Evolutionary conservation across 2,113 vertebrate genomes (phyloP).

Genomic region (Sturnus vulgaris): DNA sequence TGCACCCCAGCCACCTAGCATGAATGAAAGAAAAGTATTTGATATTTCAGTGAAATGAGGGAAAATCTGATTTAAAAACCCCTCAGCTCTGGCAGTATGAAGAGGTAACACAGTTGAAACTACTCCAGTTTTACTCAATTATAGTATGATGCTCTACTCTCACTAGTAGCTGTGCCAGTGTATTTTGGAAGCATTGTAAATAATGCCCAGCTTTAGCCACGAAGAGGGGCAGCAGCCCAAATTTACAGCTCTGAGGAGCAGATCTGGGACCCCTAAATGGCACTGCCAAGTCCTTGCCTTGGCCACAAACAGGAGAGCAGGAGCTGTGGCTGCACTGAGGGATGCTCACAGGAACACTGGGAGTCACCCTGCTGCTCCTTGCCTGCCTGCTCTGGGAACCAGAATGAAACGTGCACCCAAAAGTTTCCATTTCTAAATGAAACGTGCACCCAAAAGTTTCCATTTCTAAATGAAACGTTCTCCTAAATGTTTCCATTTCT

Average conservation of each 20-base stretch:
- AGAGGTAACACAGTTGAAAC: background rate
- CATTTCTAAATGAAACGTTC: background rate
- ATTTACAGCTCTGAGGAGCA: background rate
- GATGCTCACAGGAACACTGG: background rate
- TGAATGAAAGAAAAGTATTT: background rate
- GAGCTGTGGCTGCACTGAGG: accelerated
- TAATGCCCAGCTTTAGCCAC: background rate
- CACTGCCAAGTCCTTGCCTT: background rate
- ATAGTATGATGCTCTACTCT: no score
- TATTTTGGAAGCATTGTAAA: background rate
- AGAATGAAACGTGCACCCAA: background rate
- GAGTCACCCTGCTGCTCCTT: background rate
- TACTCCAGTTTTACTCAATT: background rate
- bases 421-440: background rate
- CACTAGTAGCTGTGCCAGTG: background rate
- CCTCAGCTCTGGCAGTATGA: background rate
- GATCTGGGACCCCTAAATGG: background rate
- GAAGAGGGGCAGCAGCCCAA: background rate
- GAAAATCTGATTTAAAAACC: background rate
- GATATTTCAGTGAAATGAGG: background rate
- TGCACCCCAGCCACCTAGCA: background rate
- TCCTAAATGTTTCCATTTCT: background rate
- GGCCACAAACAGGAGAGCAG: background rate
- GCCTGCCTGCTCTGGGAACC: background rate
- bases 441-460: background rate